Evolutionary conservation across 1,140 invertebrate genomes (phyloP), one percentile per base, ranked within the genome.

Genomic region (Heterodera carotae): DNA sequence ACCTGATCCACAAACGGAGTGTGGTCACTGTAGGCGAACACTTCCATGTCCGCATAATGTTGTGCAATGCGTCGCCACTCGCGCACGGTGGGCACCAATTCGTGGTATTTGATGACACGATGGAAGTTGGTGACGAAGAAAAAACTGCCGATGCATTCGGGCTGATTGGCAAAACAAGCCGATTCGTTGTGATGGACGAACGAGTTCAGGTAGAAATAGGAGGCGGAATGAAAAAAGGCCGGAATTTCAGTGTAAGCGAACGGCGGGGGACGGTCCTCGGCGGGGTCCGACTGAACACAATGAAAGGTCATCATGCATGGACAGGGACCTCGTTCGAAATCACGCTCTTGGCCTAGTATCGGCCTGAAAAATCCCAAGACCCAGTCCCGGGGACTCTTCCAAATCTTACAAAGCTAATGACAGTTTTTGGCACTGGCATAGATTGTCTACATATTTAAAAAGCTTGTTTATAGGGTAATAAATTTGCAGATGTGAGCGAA

Each of bases 111-210:
- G 75, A 85, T 88, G 27, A 84, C 84, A 22, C 82, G 76, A 67
- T 85, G 84, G 76, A 85, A 85, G 62, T 85, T 85, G 2, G 84
- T 86, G 25, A 87, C 85, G 62, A 86, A 86, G 78, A 86, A 87
- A 75, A 86, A 86, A 8, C 81, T 68, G 18, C 71, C 69, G 31
- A 86, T 86, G 70, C 84, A 86, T 27, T 76, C 77, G 12, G 84
- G 84, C 22, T 81, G 36, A 74, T 86, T 84, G 15, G 75, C 72
- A 22, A 71, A 8, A 59, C 84, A 86, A 8, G 84, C 84, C 7
- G 48, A 77, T 59, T 86, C 84, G 76, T 86, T 86, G 62, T 82
- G 75, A 43, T 85, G 86, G 18, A 85, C 86, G 67, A 87, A 87
- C 18, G 86, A 84, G 53, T 64, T 74, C 56, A 87, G 76, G 60